These are phyloP conservation scores for Sebastes flavidus DNA, from an alignment of 2,797 vertebrate genomes.

Conservation along the genomic window DNA sequence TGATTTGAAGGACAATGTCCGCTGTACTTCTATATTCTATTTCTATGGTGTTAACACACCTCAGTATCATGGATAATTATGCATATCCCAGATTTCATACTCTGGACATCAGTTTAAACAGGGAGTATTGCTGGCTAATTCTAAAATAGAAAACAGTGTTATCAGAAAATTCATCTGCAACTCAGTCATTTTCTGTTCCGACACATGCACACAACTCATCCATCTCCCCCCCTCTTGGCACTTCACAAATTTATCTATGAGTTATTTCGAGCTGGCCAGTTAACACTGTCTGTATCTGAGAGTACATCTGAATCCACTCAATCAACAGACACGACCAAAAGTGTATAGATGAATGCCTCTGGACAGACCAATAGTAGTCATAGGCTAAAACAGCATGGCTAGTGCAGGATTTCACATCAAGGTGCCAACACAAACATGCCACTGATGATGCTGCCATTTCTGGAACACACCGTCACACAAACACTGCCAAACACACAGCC, in stretches of 20 bases:
- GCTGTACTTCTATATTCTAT: no score
- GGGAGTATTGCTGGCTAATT: background rate
- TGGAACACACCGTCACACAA: conserved; percentile 61
- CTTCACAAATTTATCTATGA: conserved; percentile 19
- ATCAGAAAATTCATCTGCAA: conserved; percentile 4
- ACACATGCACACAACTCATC: conserved; percentile 2
- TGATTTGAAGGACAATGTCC: no score
- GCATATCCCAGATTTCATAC: background rate
- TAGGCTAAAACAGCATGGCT: conserved; percentile 34
- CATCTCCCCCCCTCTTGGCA: background rate
- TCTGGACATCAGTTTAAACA: background rate
- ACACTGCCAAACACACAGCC: conserved; percentile 16
- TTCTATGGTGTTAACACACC: background rate
- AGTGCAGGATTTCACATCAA: conserved; percentile 58
- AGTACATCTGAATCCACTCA: background rate
- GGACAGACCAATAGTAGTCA: conserved; percentile 2
- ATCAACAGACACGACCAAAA: background rate
- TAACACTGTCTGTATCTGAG: conserved; percentile 13
- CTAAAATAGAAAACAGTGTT: background rate
- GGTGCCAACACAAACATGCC: conserved; percentile 71
- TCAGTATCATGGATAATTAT: background rate
- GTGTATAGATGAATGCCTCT: conserved; percentile 25
- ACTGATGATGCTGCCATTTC: conserved; percentile 69
- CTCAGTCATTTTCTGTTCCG: background rate
- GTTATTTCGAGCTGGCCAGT: conserved; percentile 35